Evolutionary conservation across 2,888 invertebrate species (phyloP), one percentile per base, ranked within the genome.

Genomic region (Formica aserva): DNA sequence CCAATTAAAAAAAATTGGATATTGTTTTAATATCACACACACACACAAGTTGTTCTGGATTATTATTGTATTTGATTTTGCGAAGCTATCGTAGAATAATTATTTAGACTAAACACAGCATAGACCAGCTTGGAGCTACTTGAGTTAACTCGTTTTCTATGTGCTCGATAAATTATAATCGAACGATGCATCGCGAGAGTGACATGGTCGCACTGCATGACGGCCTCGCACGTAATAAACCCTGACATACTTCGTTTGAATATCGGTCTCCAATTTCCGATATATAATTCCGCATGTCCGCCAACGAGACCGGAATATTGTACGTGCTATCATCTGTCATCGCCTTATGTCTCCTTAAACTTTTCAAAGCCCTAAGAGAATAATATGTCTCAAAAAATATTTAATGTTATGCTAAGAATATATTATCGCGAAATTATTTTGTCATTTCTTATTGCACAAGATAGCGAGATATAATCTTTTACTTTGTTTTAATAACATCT

Each of bases 221-320:
- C 65, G 76, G 52, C 65, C 65, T 76, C 52, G 76, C 76, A 65
- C 65, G 76, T 76, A 60, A 76, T 76, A 65, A 76, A 76, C 76
- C 76, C 76, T 76, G 76, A 76, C 76, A 76, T 65, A 76, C 76
- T 76, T 76, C 22, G 76, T 76, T 76, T 76, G 65, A 76, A 76
- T 76, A 76, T 76, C 76, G 52, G 66, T 52, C 76, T 76, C 65
- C 76, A 76, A 76, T 76, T 76, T 65, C 65, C 65, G 76, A 76
- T 76, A 76, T 65, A 52, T 65, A 65, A 76, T 76, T 76, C 65
- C 65, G 65, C 76, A 76, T 52, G 65, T 65, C 48, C 65, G 65
- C 52, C 65, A 18, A 76, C 26, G 41, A 65, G 65, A 65, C 11
- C 22, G 32, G 75, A 75, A 63, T 63, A 75, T 63, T 75, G 75